Evolutionary conservation across 2,113 vertebrate species (phyloP).

Genomic region (Ameiurus melas): DNA sequence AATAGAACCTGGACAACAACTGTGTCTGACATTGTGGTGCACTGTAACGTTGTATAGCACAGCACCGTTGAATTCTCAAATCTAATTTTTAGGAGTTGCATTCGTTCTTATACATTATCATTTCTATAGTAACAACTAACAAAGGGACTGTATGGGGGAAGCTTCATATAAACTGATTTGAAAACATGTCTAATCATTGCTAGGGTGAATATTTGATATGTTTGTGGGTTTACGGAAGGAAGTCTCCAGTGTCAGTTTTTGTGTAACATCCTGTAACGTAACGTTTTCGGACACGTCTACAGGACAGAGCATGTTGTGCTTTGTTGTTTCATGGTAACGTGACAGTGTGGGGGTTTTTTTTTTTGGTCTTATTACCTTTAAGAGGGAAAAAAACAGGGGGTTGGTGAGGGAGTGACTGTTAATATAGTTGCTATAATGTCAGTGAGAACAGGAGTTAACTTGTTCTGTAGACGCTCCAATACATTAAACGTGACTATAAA

Average conservation of each 20-base stretch:
- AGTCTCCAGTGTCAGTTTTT: not conserved
- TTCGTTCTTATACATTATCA: not conserved
- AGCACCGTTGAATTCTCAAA: not conserved
- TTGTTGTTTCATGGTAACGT: not conserved
- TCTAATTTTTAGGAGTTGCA: not conserved
- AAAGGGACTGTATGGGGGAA: not conserved
- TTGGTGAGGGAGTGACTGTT: not conserved
- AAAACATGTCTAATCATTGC: not conserved
- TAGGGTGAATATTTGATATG: not conserved
- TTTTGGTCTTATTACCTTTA: too few relatives aligned
- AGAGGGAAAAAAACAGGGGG: not conserved
- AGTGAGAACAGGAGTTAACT: not conserved
- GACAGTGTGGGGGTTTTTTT: not conserved
- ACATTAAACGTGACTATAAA: not conserved
- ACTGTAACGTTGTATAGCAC: not conserved
- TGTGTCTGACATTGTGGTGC: slow-evolving; percentile 5
- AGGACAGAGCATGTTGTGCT: not conserved
- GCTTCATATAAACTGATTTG: not conserved
- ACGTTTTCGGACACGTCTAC: not conserved
- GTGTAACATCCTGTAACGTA: not conserved
- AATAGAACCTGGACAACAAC: slow-evolving; percentile 12
- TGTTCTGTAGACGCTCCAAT: not conserved
- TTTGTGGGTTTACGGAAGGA: not conserved
- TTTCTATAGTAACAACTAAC: not conserved
- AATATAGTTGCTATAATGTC: not conserved